These are phyloP conservation scores for Zygaena filipendulae DNA, from an alignment of 2,888 invertebrate species.

Conservation along the genomic window DNA sequence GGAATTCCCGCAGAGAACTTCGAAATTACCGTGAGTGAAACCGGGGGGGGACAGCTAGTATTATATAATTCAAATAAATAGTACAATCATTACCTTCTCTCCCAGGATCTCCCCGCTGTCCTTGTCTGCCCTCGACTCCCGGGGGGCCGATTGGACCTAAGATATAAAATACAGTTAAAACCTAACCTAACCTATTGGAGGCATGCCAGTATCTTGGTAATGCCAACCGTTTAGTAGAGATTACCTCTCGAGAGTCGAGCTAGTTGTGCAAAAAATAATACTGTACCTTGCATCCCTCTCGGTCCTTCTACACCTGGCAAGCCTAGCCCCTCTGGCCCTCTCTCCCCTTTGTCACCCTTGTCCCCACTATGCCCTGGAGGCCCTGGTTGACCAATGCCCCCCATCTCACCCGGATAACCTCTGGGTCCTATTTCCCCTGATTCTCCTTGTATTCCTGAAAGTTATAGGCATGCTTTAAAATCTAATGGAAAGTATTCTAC, in stretches of 20 bases:
- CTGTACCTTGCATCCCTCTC: conserved; percentile 73
- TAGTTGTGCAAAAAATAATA: conserved; percentile 3
- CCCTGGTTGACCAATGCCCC: conserved; percentile 76
- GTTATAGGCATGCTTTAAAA: too few relatives aligned
- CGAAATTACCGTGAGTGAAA: too few relatives aligned
- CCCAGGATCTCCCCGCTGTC: conserved; percentile 81
- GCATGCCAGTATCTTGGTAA: too few relatives aligned
- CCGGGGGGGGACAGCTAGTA: too few relatives aligned
- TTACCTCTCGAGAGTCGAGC: neutral
- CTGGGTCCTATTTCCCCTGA: conserved; percentile 73
- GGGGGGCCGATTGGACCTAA: conserved; percentile 69
- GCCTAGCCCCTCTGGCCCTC: conserved; percentile 78
- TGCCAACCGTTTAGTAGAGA: neutral
- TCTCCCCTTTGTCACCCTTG: conserved; percentile 79
- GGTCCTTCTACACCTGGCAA: conserved; percentile 79
- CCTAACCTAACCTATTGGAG: too few relatives aligned
- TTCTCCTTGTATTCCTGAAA: conserved; percentile 72
- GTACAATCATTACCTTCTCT: conserved; percentile 66
- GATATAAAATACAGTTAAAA: too few relatives aligned
- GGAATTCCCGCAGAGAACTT: too few relatives aligned
- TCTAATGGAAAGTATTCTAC: too few relatives aligned
- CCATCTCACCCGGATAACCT: conserved; percentile 79
- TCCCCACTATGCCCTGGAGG: conserved; percentile 71
- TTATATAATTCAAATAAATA: too few relatives aligned
- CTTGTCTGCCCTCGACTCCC: conserved; percentile 79